Conservation (phyloP, 2,797 vertebrate genomes). For the Odontamblyopus lacepedii region DNA sequence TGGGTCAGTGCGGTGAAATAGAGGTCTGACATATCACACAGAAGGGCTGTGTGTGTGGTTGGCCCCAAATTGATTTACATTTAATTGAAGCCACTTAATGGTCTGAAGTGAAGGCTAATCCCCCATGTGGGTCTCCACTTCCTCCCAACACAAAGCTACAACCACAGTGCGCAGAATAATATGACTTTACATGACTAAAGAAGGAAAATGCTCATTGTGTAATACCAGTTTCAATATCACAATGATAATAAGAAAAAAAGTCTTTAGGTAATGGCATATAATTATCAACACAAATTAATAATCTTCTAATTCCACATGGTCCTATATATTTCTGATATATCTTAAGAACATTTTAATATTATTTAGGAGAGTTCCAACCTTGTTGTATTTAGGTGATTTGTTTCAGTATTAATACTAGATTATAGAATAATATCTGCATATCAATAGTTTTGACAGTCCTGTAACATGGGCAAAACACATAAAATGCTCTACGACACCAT, state of each 20-base stretch:
- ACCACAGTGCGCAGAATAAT: not conserved
- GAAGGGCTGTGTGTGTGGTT: constrained; percentile 2
- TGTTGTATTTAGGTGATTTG: no score
- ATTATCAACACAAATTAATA: no score
- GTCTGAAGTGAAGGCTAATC: constrained; percentile 24
- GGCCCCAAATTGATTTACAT: constrained; percentile 13
- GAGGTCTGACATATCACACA: not conserved
- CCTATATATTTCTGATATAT: no score
- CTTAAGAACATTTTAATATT: no score
- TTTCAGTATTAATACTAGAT: no score
- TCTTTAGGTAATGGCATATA: no score
- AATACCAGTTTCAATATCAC: not conserved
- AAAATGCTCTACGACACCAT: no score
- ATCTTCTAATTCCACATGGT: no score
- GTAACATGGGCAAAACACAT: no score
- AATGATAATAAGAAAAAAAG: not conserved
- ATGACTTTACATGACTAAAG: not conserved
- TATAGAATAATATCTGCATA: no score
- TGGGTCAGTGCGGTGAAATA: not conserved
- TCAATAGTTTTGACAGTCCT: no score
- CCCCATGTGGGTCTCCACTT: constrained; percentile 19
- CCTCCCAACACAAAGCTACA: constrained; percentile 1
- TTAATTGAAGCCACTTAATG: constrained; percentile 31
- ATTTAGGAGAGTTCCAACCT: no score
- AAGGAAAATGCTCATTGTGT: not conserved